Evolutionary conservation across 2,113 vertebrate species (phyloP).

Genomic region (Bufo bufo): DNA sequence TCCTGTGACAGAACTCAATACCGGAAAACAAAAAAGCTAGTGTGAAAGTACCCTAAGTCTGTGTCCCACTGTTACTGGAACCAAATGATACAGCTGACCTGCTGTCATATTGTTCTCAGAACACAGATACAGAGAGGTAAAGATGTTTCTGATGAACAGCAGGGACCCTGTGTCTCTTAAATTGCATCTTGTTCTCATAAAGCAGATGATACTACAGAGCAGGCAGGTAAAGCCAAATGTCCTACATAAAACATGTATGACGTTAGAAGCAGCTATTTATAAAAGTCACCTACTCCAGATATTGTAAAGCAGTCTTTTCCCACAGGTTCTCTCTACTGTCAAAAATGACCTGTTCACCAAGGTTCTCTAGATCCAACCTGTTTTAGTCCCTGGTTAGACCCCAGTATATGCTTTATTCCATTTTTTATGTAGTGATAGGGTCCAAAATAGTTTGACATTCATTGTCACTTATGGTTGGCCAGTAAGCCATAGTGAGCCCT

Average conservation of each 20-base stretch:
- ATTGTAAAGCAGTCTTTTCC: neutral
- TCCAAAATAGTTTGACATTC: neutral
- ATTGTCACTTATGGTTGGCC: neutral
- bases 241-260: neutral
- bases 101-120: neutral
- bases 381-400: neutral
- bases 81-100: slow-evolving; percentile 27
- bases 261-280: neutral
- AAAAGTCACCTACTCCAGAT: neutral
- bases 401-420: neutral
- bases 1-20: no score
- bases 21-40: no score
- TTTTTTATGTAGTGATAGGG: neutral
- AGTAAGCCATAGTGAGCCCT: neutral
- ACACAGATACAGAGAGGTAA: neutral
- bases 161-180: neutral
- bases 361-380: neutral
- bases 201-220: neutral
- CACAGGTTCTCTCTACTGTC: neutral
- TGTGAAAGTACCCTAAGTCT: no score
- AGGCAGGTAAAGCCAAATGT: neutral
- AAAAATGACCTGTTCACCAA: neutral
- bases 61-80: neutral
- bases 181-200: neutral
- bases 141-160: neutral